These are phyloP conservation scores for Pseudorhombus dupliciocellatus DNA, from an alignment of 2,113 vertebrate species.

Conservation along the genomic window DNA sequence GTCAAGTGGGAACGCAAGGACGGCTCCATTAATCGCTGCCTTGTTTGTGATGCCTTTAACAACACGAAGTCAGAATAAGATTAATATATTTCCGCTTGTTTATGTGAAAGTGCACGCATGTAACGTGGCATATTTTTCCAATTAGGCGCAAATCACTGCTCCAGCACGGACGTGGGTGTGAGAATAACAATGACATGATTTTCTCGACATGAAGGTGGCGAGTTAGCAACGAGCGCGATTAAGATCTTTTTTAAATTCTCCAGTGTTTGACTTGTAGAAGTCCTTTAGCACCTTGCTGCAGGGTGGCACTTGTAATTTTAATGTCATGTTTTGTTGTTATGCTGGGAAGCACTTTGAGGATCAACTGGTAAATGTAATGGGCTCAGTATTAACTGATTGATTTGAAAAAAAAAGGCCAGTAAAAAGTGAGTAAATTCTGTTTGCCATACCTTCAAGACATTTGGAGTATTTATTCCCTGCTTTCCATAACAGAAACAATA, in stretches of 20 bases:
- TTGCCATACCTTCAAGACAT: constrained; percentile 43
- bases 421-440: constrained; percentile 30
- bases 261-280: too few relatives aligned
- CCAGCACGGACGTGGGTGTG: neutral
- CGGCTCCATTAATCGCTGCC: neutral
- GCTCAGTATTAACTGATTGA: too few relatives aligned
- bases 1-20: neutral
- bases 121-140: neutral
- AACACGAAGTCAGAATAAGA: neutral
- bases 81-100: neutral
- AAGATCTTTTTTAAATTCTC: too few relatives aligned
- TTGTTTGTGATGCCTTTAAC: neutral
- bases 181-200: neutral
- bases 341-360: too few relatives aligned
- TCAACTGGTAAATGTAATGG: too few relatives aligned
- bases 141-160: neutral
- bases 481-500: constrained; percentile 56
- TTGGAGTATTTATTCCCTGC: constrained; percentile 49
- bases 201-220: neutral
- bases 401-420: too few relatives aligned
- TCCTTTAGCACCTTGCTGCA: too few relatives aligned
- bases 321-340: too few relatives aligned
- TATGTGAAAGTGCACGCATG: neutral
- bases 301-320: too few relatives aligned
- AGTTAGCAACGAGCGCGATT: too few relatives aligned